Base-by-base conservation (phyloP, 2,797 vertebrate species). In the Parambassis ranga region DNA sequence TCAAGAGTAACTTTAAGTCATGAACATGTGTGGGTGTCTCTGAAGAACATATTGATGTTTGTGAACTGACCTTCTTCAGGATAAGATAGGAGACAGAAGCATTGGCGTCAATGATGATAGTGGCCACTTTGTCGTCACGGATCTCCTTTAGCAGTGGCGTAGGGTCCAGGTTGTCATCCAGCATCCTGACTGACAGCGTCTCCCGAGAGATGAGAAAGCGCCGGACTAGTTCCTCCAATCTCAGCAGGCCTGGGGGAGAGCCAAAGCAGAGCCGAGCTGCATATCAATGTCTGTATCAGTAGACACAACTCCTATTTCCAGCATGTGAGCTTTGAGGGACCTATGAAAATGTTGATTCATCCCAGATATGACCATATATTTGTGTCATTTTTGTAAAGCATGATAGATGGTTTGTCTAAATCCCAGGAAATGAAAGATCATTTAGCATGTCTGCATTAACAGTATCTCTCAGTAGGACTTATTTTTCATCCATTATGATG, bases 61-160 rank as follows among this genome's bases (percentile, higher is more conserved):
- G 26, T 75, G 27, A 31, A 4, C 73, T 82, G 77, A 90, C 89
- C 89, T 90, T 90, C 73, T 89, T 89, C 8, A 90, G 84, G 65
- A 90, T 90, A 60, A 83, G 85, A 68, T 90, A 90, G 71, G 96
- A 95, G 66, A 95, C 82, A 8, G 95, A 94, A 13, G 95, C 94
- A 0, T 95, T 95, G 84, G 94, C 96, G 0, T 98, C 96, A 0
- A 97, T 95, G 86, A 98, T 95, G 90, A 98, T 96, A 66, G 95
- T 97, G 53, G 94, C 94, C 72, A 98, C 92, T 81, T 96, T 96
- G 91, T 98, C 95, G 0, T 98, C 95, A 0, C 96, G 93, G 78
- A 98, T 98, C 91, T 98, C 96, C 88, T 98, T 98, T 71, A 98
- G 92, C 64, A 98, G 82, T 0, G 96, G 95, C 0, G 95, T 98